Evolutionary conservation across 2,888 invertebrate species (phyloP).

Genomic region (Drosophila gaucha): DNA sequence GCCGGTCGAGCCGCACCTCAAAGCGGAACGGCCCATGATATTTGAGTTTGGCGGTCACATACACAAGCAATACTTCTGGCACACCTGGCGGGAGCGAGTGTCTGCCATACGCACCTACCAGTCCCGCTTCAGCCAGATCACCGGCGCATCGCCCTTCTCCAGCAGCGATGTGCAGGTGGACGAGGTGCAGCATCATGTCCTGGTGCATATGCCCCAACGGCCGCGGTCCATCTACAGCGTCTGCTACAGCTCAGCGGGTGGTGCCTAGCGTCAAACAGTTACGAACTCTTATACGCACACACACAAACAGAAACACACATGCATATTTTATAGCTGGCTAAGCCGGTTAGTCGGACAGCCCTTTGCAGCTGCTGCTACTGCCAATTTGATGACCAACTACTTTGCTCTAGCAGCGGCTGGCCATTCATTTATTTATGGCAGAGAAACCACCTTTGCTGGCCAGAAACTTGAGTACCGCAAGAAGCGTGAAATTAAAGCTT

Average conservation of each 20-base stretch:
- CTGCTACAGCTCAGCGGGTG: slow-evolving; percentile 48
- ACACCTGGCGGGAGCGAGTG: slow-evolving; percentile 83
- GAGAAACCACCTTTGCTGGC: not conserved
- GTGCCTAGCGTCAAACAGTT: slow-evolving; percentile 12
- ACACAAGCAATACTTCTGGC: slow-evolving; percentile 84
- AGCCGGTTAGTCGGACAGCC: slow-evolving; percentile 31
- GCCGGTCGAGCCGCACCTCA: slow-evolving; percentile 65
- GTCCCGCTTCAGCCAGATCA: slow-evolving; percentile 64
- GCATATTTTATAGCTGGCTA: slow-evolving; percentile 33
- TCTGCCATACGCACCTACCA: slow-evolving; percentile 64
- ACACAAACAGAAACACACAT: not conserved
- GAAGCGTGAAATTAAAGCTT: slow-evolving; percentile 35
- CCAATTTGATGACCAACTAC: slow-evolving; percentile 37
- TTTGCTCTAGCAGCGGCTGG: not conserved
- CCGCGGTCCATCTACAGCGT: slow-evolving; percentile 44
- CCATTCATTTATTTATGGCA: slow-evolving; percentile 29
- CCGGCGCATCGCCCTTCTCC: slow-evolving; percentile 79
- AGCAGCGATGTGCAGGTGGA: slow-evolving; percentile 81
- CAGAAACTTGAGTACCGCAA: not conserved
- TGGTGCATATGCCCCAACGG: slow-evolving; percentile 53
- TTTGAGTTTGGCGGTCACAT: slow-evolving; percentile 89
- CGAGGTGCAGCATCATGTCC: slow-evolving; percentile 59
- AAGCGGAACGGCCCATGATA: slow-evolving; percentile 85
- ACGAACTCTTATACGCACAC: not conserved
- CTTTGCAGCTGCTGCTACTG: not conserved